Evolutionary conservation across 2,797 vertebrate genomes (phyloP).

Genomic region (Enteromius viviparus): DNA sequence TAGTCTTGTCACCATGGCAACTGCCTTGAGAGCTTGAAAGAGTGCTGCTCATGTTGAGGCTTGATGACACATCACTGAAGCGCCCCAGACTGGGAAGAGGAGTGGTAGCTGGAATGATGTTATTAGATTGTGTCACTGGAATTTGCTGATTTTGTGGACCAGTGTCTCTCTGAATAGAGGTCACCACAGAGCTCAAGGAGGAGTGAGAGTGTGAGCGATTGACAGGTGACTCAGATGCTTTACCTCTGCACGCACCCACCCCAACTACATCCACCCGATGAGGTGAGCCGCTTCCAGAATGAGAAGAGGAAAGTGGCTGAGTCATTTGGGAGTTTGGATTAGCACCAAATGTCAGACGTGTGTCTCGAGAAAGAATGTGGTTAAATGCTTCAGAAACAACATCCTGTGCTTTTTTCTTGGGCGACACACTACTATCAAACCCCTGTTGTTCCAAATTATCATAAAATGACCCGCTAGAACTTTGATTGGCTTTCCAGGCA

Average conservation of each 20-base stretch:
- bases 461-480: slow-evolving; percentile 67
- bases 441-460: slow-evolving; percentile 67
- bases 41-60: slow-evolving; percentile 60
- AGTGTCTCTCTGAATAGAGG: slow-evolving; percentile 56
- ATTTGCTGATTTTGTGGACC: slow-evolving; percentile 45
- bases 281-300: slow-evolving; percentile 34
- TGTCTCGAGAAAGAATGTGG: slow-evolving; percentile 54
- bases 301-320: slow-evolving; percentile 33
- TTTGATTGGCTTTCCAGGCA: slow-evolving; percentile 80
- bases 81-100: slow-evolving; percentile 57
- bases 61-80: slow-evolving; percentile 70
- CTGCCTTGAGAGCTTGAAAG: slow-evolving; percentile 68
- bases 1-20: slow-evolving; percentile 56
- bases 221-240: slow-evolving; percentile 54
- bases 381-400: slow-evolving; percentile 68
- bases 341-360: neutral
- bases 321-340: slow-evolving; percentile 13
- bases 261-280: slow-evolving; percentile 17
- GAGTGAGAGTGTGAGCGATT: slow-evolving; percentile 76
- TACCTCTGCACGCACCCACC: slow-evolving; percentile 12
- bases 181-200: slow-evolving; percentile 60
- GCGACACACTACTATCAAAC: slow-evolving; percentile 58
- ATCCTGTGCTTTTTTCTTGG: slow-evolving; percentile 69
- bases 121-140: slow-evolving; percentile 3
- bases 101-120: slow-evolving; percentile 21